phyloP scores from a whole-genome alignment of 2,113 vertebrate genomes.

The Balaeniceps rex region DNA sequence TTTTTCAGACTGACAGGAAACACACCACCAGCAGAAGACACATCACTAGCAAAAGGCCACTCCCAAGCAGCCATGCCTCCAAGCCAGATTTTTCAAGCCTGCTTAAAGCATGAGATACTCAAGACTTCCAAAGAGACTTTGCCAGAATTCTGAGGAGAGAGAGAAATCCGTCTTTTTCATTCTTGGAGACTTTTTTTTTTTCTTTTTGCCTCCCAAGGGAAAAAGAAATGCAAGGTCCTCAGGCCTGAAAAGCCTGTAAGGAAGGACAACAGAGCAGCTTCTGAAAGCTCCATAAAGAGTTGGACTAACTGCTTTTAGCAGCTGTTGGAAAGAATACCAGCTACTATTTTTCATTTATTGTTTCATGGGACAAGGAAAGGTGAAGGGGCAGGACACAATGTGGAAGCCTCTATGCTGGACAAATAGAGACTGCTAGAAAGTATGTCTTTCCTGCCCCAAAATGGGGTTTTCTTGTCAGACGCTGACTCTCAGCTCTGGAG shows the following conservation, averaged over 20 bases:
- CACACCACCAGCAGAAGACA: background rate
- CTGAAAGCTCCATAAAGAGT: conserved; percentile 19
- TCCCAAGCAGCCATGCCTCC: background rate
- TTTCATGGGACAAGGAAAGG: conserved; percentile 35
- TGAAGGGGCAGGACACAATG: conserved; percentile 41
- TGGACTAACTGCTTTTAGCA: conserved; percentile 40
- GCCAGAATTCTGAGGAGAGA: background rate
- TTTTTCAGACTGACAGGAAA: background rate
- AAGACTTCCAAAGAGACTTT: background rate
- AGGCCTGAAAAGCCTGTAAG: background rate
- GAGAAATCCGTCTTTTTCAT: background rate
- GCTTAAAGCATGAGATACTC: background rate
- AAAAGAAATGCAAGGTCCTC: background rate
- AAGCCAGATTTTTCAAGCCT: background rate
- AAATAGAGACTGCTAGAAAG: conserved; percentile 34
- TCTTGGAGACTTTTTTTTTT: background rate
- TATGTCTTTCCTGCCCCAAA: conserved; percentile 21
- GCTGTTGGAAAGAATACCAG: conserved; percentile 1
- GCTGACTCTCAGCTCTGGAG: background rate
- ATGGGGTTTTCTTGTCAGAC: conserved; percentile 39
- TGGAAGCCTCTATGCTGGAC: background rate
- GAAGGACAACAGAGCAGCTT: background rate
- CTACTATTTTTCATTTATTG: conserved; percentile 34
- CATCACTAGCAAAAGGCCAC: background rate
- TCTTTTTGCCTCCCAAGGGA: background rate